These are phyloP conservation scores for Amblyopsis rosae DNA, from an alignment of 2,113 vertebrate species.

Conservation along the genomic window DNA sequence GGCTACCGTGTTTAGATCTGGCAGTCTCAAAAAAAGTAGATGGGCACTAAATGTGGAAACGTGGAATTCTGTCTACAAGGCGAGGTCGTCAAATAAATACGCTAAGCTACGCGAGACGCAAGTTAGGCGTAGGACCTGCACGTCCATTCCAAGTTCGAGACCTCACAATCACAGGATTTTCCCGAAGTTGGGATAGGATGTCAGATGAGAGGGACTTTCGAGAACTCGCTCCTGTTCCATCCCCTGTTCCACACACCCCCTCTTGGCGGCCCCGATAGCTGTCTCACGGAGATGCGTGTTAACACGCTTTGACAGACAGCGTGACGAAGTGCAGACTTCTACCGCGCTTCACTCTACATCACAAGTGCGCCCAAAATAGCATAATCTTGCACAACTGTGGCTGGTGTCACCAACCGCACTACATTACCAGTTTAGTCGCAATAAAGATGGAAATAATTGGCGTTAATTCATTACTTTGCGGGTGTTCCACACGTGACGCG, in stretches of 20 bases:
- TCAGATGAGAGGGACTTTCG: no score
- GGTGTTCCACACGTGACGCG: not conserved
- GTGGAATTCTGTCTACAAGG: no score
- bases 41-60: not conserved
- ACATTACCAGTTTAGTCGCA: not conserved
- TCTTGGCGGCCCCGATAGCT: constrained; percentile 17
- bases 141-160: no score
- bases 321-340: constrained; percentile 73
- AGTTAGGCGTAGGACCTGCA: not conserved
- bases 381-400: not conserved
- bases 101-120: not conserved
- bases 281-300: not conserved
- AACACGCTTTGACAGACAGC: constrained; percentile 46
- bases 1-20: not conserved
- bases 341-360: constrained; percentile 54
- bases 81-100: not conserved
- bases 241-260: not conserved
- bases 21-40: constrained; percentile 27
- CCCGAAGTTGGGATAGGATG: no score
- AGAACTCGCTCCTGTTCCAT: no score
- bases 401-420: constrained; percentile 10
- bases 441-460: not conserved
- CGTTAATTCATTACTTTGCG: not conserved
- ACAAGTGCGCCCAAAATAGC: constrained; percentile 61
- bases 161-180: no score